Conservation (phyloP, 2,888 invertebrate genomes). For the Schrankia costaestrigalis region DNA sequence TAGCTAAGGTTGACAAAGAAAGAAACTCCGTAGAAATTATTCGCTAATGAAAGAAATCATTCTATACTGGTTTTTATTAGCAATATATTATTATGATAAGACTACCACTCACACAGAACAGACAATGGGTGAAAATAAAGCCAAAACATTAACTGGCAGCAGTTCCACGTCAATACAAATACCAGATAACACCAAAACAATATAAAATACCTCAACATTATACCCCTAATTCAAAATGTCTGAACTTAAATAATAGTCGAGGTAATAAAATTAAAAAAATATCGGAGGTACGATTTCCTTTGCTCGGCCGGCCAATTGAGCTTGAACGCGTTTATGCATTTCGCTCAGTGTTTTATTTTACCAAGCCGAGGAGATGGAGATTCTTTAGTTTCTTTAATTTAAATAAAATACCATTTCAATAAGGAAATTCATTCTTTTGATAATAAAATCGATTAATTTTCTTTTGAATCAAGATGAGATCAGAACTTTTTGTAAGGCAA, state of each 20-base stretch:
- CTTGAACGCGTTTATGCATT: conserved; percentile 49
- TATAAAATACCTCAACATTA: too few relatives aligned
- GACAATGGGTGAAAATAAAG: too few relatives aligned
- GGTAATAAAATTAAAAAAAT: conserved; percentile 45
- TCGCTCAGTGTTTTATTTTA: conserved; percentile 39
- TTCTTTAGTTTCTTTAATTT: conserved; percentile 44
- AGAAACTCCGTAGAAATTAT: too few relatives aligned
- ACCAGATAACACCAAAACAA: too few relatives aligned
- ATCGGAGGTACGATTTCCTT: conserved; percentile 46
- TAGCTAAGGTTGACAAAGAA: too few relatives aligned
- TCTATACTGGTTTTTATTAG: too few relatives aligned
- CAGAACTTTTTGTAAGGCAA: neutral
- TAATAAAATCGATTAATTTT: conserved; percentile 1
- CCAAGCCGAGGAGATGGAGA: conserved; percentile 38
- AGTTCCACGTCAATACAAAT: too few relatives aligned
- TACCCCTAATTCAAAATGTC: too few relatives aligned
- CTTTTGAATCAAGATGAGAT: neutral
- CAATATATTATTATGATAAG: too few relatives aligned
- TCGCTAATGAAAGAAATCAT: too few relatives aligned
- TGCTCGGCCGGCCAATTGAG: conserved; percentile 44
- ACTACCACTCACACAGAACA: too few relatives aligned
- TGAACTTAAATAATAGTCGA: conserved; percentile 16
- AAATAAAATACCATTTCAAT: conserved; percentile 39
- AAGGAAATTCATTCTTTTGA: conserved; percentile 13
- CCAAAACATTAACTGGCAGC: too few relatives aligned